Percentiles rank a stretch among this genome's conserved stretches.
Evolutionary conservation across 2,113 vertebrate genomes (phyloP).

Genomic region (Brienomyrus brachyistius): DNA sequence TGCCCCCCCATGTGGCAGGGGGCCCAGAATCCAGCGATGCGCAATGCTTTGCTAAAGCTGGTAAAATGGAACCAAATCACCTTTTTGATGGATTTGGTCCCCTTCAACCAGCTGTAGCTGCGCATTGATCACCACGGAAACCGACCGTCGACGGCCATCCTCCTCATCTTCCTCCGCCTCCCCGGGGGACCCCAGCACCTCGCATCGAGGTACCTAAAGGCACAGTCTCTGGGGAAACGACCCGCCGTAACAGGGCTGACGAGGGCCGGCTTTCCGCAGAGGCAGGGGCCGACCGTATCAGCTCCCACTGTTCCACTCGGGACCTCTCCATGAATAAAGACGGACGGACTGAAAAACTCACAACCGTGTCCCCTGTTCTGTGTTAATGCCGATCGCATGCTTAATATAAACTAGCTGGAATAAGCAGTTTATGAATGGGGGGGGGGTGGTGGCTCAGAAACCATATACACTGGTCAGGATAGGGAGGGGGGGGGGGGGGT

Average conservation of each 20-base stretch:
- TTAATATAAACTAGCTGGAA: slow-evolving; percentile 33
- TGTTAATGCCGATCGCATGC: slow-evolving; percentile 26
- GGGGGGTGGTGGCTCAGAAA: neutral
- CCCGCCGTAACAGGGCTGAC: neutral
- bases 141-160: neutral
- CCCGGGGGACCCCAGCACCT: neutral
- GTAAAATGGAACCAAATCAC: slow-evolving; percentile 99
- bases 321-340: slow-evolving; percentile 45
- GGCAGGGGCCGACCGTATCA: neutral
- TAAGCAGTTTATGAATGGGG: neutral
- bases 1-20: neutral
- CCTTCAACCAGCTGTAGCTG: slow-evolving; percentile 99
- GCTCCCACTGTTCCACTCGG: slow-evolving; percentile 31
- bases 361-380: slow-evolving; percentile 42
- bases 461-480: neutral
- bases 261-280: neutral
- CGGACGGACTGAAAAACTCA: slow-evolving; percentile 29
- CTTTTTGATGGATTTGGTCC: slow-evolving; percentile 94
- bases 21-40: neutral
- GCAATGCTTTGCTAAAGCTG: slow-evolving; percentile 99
- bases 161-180: neutral
- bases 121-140: slow-evolving; percentile 79
- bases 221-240: neutral
- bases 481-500: neutral
- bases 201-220: neutral